phyloP scores from a whole-genome alignment of 2,797 vertebrate genomes.

The Otolemur crassicaudatus region DNA sequence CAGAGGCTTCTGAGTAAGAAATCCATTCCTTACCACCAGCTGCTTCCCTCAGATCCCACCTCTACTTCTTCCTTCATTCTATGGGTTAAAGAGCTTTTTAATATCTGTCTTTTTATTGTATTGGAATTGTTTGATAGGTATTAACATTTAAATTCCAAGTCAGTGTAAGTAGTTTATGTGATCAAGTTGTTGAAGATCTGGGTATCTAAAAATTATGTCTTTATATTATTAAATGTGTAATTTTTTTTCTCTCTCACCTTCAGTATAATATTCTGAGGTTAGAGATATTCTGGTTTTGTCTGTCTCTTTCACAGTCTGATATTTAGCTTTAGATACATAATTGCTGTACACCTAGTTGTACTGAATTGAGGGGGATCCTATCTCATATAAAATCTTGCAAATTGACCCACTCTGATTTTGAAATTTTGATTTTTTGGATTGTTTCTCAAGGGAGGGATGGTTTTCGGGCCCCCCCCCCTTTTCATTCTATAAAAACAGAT shows the following conservation, averaged over 20 bases:
- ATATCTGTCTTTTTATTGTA: background rate
- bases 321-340: background rate
- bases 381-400: background rate
- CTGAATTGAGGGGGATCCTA: background rate
- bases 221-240: background rate
- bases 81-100: background rate
- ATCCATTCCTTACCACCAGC: background rate
- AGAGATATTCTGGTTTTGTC: background rate
- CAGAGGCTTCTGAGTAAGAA: background rate
- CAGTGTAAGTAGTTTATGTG: background rate
- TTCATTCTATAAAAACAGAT: background rate
- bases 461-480: background rate
- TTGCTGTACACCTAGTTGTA: rapidly evolving
- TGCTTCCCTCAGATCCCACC: background rate
- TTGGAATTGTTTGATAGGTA: background rate
- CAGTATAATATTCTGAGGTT: background rate
- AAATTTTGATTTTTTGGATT: background rate
- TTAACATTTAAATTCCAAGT: background rate
- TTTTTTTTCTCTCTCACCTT: background rate
- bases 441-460: background rate
- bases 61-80: background rate
- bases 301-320: background rate
- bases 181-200: background rate
- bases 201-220: background rate
- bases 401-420: background rate